Conservation (phyloP, 2,888 invertebrate species). For the Stenodema calcarata region DNA sequence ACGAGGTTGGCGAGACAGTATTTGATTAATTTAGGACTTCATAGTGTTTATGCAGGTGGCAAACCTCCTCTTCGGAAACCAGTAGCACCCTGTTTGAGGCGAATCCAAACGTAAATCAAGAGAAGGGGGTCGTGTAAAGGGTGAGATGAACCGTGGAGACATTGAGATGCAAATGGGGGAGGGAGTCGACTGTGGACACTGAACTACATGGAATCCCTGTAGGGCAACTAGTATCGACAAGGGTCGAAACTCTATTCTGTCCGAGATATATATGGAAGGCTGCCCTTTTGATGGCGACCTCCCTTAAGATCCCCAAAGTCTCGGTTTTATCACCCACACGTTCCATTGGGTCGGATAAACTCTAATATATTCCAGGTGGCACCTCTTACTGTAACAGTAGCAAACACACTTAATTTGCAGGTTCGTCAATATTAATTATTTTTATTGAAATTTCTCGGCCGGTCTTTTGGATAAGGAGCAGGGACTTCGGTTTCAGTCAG, state of each 20-base stretch:
- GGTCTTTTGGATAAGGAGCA: no score
- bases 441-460: no score
- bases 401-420: no score
- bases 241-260: background rate
- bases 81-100: background rate
- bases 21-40: no score
- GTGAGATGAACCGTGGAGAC: background rate
- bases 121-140: background rate
- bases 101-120: background rate
- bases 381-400: no score
- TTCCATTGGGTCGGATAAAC: background rate
- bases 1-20: no score
- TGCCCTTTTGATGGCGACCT: background rate
- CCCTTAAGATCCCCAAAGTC: background rate
- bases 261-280: background rate
- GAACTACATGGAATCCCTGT: background rate
- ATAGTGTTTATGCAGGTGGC: background rate
- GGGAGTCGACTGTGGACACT: background rate
- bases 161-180: background rate
- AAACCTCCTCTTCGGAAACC: background rate
- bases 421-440: no score
- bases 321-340: background rate
- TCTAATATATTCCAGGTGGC: no score
- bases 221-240: background rate
- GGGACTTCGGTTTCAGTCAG: no score